These are phyloP conservation scores for Vulpes lagopus DNA, from an alignment of 2,113 vertebrate genomes.

Conservation along the genomic window DNA sequence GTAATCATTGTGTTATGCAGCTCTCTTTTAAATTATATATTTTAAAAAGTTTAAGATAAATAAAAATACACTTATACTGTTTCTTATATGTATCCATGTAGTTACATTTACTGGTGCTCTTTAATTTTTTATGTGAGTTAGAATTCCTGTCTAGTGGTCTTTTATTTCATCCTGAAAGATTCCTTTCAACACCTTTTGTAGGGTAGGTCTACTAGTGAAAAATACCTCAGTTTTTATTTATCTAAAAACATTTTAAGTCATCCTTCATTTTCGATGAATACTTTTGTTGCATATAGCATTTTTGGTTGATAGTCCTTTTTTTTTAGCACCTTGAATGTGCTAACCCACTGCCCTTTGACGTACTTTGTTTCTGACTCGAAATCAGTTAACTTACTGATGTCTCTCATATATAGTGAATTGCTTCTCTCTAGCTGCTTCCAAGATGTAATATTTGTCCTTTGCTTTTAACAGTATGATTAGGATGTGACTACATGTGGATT, in stretches of 20 bases:
- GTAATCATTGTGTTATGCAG: background rate
- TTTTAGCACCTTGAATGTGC: background rate
- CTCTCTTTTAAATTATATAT: background rate
- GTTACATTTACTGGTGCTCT: background rate
- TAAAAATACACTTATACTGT: background rate
- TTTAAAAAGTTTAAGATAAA: background rate
- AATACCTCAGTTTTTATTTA: background rate
- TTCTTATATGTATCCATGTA: background rate
- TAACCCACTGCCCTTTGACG: background rate
- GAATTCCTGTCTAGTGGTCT: background rate
- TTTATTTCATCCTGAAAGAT: background rate
- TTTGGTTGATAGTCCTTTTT: background rate
- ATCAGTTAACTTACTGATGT: background rate
- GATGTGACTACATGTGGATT: background rate
- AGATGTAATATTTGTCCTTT: background rate
- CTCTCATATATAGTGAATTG: background rate
- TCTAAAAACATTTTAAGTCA: background rate
- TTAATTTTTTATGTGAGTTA: background rate
- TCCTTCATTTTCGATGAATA: background rate
- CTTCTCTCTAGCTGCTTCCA: conserved; percentile 1
- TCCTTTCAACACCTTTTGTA: background rate
- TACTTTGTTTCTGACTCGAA: conserved; percentile 12
- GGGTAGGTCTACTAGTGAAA: background rate
- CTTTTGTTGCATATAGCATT: background rate
- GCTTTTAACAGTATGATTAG: background rate